Percentiles rank a stretch among this genome's conserved stretches.
These are phyloP conservation scores for Bradypodion pumilum DNA, from an alignment of 2,797 vertebrate species.

Conservation along the genomic window DNA sequence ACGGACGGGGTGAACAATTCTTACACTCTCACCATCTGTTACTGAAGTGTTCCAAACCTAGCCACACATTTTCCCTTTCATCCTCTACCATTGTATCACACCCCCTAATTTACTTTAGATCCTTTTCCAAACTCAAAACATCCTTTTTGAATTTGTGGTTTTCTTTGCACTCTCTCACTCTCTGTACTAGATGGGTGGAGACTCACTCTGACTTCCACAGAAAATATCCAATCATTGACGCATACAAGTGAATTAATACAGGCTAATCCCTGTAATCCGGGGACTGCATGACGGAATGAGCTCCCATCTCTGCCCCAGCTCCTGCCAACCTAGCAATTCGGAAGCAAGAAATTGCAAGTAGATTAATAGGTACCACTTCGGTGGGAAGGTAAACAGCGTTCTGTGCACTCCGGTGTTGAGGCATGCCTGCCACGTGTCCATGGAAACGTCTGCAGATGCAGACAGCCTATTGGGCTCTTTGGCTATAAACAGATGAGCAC, in stretches of 20 bases:
- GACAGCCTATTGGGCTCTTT: too few species aligned
- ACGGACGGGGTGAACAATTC: background rate
- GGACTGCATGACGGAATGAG: too few species aligned
- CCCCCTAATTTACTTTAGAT: background rate
- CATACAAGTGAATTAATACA: background rate
- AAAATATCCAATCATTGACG: background rate
- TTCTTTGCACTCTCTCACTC: background rate
- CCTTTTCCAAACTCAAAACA: background rate
- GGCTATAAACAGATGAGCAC: too few species aligned
- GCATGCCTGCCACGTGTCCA: too few species aligned
- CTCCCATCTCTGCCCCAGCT: too few species aligned
- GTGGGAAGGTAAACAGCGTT: too few species aligned
- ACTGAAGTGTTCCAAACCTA: background rate
- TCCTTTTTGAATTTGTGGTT: conserved; percentile 22
- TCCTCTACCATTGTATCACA: background rate
- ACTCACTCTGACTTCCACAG: background rate
- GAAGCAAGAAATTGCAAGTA: too few species aligned
- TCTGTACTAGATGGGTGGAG: background rate
- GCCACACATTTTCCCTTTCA: background rate
- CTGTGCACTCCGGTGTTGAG: too few species aligned
- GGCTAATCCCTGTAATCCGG: too few species aligned
- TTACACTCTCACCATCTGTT: background rate
- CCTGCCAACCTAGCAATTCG: too few species aligned
- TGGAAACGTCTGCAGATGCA: too few species aligned
- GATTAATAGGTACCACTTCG: too few species aligned